Evolutionary conservation across 2,888 invertebrate genomes (phyloP), one percentile per base, ranked within the genome.

Genomic region (Leptarthrus brevirostris): DNA sequence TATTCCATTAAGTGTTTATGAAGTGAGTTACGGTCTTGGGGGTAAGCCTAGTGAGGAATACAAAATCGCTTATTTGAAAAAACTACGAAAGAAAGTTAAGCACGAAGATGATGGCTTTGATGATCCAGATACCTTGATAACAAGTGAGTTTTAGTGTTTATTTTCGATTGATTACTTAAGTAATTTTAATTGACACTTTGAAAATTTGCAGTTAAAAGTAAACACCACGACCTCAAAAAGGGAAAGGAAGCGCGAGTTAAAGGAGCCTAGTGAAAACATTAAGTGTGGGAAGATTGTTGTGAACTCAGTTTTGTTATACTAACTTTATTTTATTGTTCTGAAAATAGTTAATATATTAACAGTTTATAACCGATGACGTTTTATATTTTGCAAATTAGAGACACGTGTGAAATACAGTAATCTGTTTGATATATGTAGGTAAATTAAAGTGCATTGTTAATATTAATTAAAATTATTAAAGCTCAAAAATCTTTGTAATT

Each of bases 1-100:
- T 4, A 90, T 90, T 77, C 90, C 90, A 1, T 80, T 90, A 36
- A 87, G 89, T 1, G 88, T 88, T 49, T 89, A 89, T 79, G 88
- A 89, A 82, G 88, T 89, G 5, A 87, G 88, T 77, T 88, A 87
- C 78, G 87, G 87, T 3, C 81, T 88, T 70, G 87, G 86, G 26
- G 85, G 86, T 12, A 82, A 83, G 34, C 83, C 85, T 40, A 83
- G 84, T 71, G 82, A 84, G 49, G 84, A 82, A 72, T 85, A 84
- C 74, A 85, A 86, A 78, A 81, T 82, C 44, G 83, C 84, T 44
- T 85, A 84, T 75, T 78, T 84, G 34, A 84, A 84, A 74, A 83
- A 84, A 74, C 75, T 85, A 26, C 81, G 83, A 22, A 84, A 84
- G 76, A 85, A 85, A 79, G 82, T 84, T 66, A 81, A 79, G 18